Conservation (phyloP, 2,888 invertebrate genomes). For the Biston betularia region DNA sequence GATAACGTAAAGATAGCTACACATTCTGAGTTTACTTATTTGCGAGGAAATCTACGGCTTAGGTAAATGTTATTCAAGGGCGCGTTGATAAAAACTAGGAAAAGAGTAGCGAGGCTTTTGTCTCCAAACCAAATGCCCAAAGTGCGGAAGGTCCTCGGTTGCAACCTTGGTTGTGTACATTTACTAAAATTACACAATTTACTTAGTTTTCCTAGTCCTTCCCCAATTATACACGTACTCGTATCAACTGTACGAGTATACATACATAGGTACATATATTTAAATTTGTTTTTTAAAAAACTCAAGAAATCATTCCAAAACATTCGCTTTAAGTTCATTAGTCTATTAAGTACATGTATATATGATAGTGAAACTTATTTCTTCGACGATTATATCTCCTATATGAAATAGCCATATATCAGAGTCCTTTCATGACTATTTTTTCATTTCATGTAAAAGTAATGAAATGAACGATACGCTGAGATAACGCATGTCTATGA, state of each 20-base stretch:
- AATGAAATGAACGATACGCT: no score
- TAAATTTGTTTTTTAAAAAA: no score
- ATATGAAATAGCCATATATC: no score
- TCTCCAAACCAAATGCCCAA: conserved; percentile 71
- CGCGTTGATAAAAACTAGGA: conserved; percentile 77
- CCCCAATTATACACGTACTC: not conserved
- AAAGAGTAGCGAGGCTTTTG: conserved; percentile 75
- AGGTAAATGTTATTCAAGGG: conserved; percentile 66
- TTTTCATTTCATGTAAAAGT: no score
- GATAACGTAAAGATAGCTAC: conserved; percentile 21
- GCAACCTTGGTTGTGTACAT: conserved; percentile 58
- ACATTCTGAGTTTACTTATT: conserved; percentile 4
- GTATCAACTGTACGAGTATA: not conserved
- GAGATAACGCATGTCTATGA: no score
- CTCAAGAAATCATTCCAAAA: no score
- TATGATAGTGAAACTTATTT: no score
- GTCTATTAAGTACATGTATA: no score
- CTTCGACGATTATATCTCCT: no score
- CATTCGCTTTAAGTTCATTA: no score
- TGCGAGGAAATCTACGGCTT: conserved; percentile 35
- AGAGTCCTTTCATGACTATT: no score
- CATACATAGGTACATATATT: not conserved
- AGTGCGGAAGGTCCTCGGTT: conserved; percentile 72
- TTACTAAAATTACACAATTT: conserved; percentile 51
- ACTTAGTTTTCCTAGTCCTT: conserved; percentile 39